Conservation (phyloP, 1,140 invertebrate species). For the Phocides pigmalion region DNA sequence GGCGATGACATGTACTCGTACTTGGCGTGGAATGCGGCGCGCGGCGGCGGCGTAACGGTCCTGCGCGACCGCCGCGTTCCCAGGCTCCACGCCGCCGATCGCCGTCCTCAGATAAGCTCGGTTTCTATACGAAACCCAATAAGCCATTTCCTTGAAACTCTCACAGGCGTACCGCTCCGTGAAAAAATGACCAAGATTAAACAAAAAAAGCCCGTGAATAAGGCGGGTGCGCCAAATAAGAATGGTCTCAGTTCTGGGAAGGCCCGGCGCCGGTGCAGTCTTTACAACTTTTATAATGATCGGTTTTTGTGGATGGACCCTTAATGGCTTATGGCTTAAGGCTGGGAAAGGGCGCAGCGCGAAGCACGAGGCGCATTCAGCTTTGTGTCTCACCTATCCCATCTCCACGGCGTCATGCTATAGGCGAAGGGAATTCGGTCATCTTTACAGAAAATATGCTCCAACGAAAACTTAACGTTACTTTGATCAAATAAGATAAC, state of each 20-base stretch:
- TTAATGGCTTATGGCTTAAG: conserved; percentile 75
- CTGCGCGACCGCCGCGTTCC: conserved; percentile 55
- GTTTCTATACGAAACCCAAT: conserved; percentile 77
- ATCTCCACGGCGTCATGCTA: background rate
- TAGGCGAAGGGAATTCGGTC: background rate
- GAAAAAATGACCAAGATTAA: conserved; percentile 75
- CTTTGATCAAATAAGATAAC: background rate
- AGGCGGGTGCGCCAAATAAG: conserved; percentile 81
- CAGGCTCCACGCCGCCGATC: conserved; percentile 61
- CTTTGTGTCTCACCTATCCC: conserved; percentile 39
- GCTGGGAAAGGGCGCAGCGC: conserved; percentile 58
- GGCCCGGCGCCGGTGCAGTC: conserved; percentile 79
- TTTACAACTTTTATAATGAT: conserved; percentile 82
- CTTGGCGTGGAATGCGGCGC: conserved; percentile 51
- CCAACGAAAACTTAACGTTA: too few species aligned
- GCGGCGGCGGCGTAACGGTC: conserved; percentile 54
- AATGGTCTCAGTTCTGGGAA: conserved; percentile 80
- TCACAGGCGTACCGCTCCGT: conserved; percentile 75
- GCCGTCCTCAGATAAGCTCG: conserved; percentile 67
- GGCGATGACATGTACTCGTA: conserved; percentile 43
- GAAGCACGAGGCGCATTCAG: conserved; percentile 49
- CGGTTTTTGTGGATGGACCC: conserved; percentile 76
- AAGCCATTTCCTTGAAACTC: conserved; percentile 79
- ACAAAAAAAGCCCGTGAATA: conserved; percentile 78
- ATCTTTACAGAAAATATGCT: too few species aligned